Base-by-base conservation (phyloP, 2,113 vertebrate species). In the Mesoclemmys tuberculata region DNA sequence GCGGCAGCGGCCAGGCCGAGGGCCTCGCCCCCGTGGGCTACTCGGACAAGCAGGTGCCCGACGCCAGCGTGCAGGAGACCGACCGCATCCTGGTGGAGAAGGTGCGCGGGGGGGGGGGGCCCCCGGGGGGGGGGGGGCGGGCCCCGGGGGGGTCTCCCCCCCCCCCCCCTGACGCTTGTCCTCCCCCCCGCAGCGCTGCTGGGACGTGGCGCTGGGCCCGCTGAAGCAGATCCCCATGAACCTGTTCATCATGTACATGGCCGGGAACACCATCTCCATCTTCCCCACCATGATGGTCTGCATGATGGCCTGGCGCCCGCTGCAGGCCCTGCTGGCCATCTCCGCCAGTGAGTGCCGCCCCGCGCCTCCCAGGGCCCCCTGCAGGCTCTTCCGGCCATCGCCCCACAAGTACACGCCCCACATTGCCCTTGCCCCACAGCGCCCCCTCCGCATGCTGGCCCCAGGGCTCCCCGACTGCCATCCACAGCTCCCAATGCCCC, bases 161-260 rank as follows among this genome's bases (percentile, higher is more conserved):
- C 46, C 11, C 31, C 18, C 3, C 14, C 29, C 5, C 52, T 21
- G 46, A 6, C 5, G 2, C 44, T 24, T 21, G 9, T 27, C 29
- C 29, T 10, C 10, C 93, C 81, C 82, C 35, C 1, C 21, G 89
- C 13, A 99, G 99, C 99, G 99, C 64, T 99, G 99, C 97, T 99
- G 99, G 99, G 99, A 99, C 31, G 99, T 99, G 8, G 99, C 99
- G 29, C 98, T 99, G 64, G 99, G 99, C 1, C 99, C 99, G 9
- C 98, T 99, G 86, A 99, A 99, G 95, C 99, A 99, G 98, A 99
- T 99, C 93, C 99, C 99, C 41, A 99, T 99, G 99, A 99, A 99
- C 93, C 97, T 99, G 84, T 99, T 99, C 97, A 99, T 99, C 98
- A 99, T 99, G 99, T 99, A 99, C 97, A 99, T 99, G 99, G 99